Evolutionary conservation across 2,888 invertebrate genomes (phyloP), one percentile per base, ranked within the genome.

Genomic region (Mycalesis mineus): DNA sequence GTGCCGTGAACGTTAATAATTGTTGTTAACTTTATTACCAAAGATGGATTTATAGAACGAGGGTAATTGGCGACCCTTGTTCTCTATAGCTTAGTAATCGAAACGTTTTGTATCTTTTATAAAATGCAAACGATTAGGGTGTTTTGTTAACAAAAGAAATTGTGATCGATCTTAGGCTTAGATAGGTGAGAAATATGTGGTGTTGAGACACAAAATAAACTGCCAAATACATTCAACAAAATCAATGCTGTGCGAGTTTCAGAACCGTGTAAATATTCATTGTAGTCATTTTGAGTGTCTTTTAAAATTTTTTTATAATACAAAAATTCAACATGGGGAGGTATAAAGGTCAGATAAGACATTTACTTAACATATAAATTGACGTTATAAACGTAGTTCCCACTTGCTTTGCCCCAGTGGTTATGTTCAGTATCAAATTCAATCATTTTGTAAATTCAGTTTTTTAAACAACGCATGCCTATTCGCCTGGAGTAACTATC

Each of bases 101-200:
- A 81, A 80, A 83, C 79, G 78, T 85, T 87, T 87, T 86, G 81
- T 87, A 87, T 83, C 79, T 86, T 88, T 87, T 87, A 80, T 87
- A 84, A 82, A 81, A 80, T 77, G 81, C 82, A 81, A 80, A 65
- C 73, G 78, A 77, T 77, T 72, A 77, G 72, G 70, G 74, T 75
- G 74, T 82, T 86, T 77, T 84, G 85, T 87, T 86, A 73, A 80
- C 75, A 74, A 77, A 78, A 74, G 75, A 82, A 82, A 82, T 78
- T 85, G 84, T 84, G 86, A 88, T 86, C 78, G 80, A 84, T 75
- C 75, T 80, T 86, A 87, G 83, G 71, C 70, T 80, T 82, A 83
- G 80, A 77, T 81, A 82, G 77, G 75, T 68, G 73, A 77, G 72
- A 76, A 72, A 75, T 74, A 71, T 67, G 64, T 62, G 63, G 57